Evolutionary conservation across 2,113 vertebrate species (phyloP), one percentile per base, ranked within the genome.

Genomic region (Sclerurus mexicanus): DNA sequence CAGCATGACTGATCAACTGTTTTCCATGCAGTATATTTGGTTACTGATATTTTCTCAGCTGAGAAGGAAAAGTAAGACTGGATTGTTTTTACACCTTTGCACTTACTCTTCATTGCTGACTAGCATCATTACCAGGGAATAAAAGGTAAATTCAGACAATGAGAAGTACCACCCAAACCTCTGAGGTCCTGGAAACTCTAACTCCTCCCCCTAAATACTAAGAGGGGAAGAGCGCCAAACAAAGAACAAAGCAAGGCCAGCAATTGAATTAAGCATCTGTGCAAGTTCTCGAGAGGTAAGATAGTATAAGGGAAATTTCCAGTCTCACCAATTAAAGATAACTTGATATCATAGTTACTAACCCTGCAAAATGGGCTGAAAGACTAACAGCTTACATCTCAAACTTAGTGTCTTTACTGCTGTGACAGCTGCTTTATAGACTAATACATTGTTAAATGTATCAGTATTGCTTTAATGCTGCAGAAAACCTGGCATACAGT

Each of bases 371-470:
- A 88, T 50, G 23, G 52, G 25, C 47, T 56, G 21, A 89, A 82
- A 72, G 28, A 79, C 53, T 91, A 78, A 91, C 76, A 69, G 75
- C 8, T 87, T 66, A 64, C 39, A 85, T 82, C 75, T 8, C 25
- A 91, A 93, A 89, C 58, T 78, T 58, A 50, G 62, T 89, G 14
- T 40, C 60, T 84, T 75, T 91, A 89, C 64, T 95, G 52, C 66
- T 89, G 46, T 87, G 85, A 47, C 78, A 95, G 77, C 84, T 96
- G 87, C 37, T 95, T 93, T 97, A 87, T 68, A 87, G 73, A 56
- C 42, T 82, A 67, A 30, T 69, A 25, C 59, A 81, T 63, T 6
- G 7, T 86, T 95, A 92, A 96, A 89, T 81, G n/a, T 47, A 71
- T 73, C 64, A 69, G 44, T 59, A 71, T 92, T 93, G 40, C 31